Percentiles rank a stretch among this genome's conserved stretches.
Conservation (phyloP, 2,797 vertebrate genomes). For the Poeciliopsis infans region DNA sequence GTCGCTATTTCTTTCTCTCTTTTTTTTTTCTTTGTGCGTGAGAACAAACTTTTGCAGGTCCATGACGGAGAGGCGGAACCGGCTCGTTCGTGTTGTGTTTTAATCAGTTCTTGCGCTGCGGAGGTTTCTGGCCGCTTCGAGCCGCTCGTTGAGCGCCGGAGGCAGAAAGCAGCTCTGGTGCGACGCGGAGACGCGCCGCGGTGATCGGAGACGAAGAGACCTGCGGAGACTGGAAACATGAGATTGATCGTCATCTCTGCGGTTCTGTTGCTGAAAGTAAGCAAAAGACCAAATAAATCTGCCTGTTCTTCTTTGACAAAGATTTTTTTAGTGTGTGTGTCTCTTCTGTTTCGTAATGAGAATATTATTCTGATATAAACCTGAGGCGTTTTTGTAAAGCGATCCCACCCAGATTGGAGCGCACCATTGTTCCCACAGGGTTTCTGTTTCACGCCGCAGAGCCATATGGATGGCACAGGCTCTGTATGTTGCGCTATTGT, state of each 20-base stretch:
- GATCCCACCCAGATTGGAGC: background rate
- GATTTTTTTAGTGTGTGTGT: background rate
- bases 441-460: constrained; percentile 27
- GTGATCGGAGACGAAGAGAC: constrained; percentile 11
- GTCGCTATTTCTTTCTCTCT: background rate
- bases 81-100: constrained; percentile 12
- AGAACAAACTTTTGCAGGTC: constrained; percentile 34
- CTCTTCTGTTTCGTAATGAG: accelerated
- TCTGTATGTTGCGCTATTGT: constrained; percentile 1
- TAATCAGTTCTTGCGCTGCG: background rate
- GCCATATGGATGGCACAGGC: constrained; percentile 23
- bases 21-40: constrained; percentile 30
- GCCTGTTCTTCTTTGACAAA: background rate
- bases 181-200: constrained; percentile 18
- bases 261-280: constrained; percentile 75
- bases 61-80: constrained; percentile 22
- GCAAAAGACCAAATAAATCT: constrained; percentile 17
- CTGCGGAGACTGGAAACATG: constrained; percentile 61
- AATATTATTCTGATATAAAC: background rate
- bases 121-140: background rate
- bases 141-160: constrained; percentile 5
- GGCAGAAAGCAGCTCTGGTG: background rate
- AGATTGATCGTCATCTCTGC: constrained; percentile 60
- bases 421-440: constrained; percentile 34
- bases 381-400: constrained; percentile 9